Evolutionary conservation across 2,113 vertebrate genomes (phyloP).

Genomic region (Canis aureus): DNA sequence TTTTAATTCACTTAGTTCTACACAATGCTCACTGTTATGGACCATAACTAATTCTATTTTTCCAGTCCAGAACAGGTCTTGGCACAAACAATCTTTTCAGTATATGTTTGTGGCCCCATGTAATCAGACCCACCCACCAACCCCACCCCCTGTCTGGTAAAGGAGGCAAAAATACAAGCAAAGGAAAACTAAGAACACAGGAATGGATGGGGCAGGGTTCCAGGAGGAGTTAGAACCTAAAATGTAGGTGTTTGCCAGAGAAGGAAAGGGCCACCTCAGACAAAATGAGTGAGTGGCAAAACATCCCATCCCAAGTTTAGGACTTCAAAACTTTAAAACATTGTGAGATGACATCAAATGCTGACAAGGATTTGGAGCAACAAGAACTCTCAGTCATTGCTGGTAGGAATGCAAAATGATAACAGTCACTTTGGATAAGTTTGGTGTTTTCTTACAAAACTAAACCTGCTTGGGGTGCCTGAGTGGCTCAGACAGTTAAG

Average conservation of each 20-base stretch:
- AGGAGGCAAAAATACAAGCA: conserved; percentile 35
- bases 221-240: neutral
- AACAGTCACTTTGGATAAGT: neutral
- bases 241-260: neutral
- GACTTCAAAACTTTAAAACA: conserved; percentile 10
- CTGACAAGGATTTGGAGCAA: neutral
- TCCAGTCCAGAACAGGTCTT: neutral
- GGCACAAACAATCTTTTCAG: neutral
- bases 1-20: conserved; percentile 6
- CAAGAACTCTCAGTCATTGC: neutral
- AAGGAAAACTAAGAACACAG: neutral
- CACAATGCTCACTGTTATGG: neutral
- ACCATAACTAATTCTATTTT: neutral
- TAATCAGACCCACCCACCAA: neutral
- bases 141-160: neutral
- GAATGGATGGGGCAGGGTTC: neutral
- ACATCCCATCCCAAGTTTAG: neutral
- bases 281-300: conserved; percentile 2
- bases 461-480: neutral
- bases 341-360: neutral
- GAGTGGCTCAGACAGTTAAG: neutral
- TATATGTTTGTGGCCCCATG: neutral
- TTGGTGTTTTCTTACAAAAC: neutral
- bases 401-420: neutral
- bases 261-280: neutral